Conservation (phyloP, 1,140 invertebrate species). For the Achatina immaculata region DNA sequence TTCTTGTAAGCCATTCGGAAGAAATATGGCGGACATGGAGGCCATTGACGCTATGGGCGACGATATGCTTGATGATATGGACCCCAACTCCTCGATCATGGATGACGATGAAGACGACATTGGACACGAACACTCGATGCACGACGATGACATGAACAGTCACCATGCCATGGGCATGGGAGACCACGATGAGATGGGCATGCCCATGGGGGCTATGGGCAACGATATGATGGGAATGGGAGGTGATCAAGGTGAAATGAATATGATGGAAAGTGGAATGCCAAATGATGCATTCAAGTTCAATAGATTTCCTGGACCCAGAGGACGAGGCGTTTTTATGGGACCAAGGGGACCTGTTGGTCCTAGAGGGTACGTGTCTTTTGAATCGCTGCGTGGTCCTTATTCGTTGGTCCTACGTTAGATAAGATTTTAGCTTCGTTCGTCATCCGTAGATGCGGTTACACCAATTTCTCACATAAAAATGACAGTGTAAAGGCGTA, state of each 20-base stretch:
- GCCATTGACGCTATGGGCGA: slow-evolving; percentile 26
- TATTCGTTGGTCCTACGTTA: too few species aligned
- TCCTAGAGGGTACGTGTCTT: slow-evolving; percentile 28
- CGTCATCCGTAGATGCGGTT: too few species aligned
- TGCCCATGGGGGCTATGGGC: not conserved
- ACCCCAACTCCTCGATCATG: not conserved
- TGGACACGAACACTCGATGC: not conserved
- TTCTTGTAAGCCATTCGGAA: not conserved
- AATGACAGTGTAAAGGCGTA: too few species aligned
- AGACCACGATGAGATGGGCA: not conserved
- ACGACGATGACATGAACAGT: not conserved
- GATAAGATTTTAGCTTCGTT: too few species aligned
- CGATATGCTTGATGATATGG: slow-evolving; percentile 4
- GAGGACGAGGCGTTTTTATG: slow-evolving; percentile 44
- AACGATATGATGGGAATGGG: slow-evolving; percentile 4
- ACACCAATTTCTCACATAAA: too few species aligned
- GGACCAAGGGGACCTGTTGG: slow-evolving; percentile 40
- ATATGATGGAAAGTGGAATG: slow-evolving; percentile 36
- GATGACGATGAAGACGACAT: not conserved
- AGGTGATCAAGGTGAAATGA: slow-evolving; percentile 28
- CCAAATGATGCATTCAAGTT: slow-evolving; percentile 32
- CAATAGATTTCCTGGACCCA: slow-evolving; percentile 42
- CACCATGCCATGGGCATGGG: slow-evolving; percentile 29
- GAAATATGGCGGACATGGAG: slow-evolving; percentile 33
- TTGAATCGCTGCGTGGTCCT: too few species aligned